Evolutionary conservation across 30 jellyfish, hydroid and myxozoan species (phyloP), one percentile per base, ranked within the genome.

Genomic region (Rhopilema esculentum): DNA sequence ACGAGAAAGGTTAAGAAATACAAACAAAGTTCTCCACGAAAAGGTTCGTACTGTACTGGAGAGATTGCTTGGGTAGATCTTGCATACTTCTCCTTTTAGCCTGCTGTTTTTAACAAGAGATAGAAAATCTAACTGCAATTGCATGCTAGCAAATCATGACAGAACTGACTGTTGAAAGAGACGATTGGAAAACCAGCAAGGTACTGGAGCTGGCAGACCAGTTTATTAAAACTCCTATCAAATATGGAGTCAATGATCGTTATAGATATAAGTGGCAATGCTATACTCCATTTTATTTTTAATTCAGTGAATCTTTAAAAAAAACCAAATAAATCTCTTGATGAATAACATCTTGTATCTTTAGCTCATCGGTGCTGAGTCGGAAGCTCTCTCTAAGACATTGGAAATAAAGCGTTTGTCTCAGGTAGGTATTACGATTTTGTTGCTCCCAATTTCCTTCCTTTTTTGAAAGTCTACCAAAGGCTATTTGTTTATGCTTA

Each of bases 291-390:
- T 40, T 40, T 12, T 40, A 2, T 12, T 40, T 2, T 12, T 2
- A 40, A 40, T 40, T 40, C 57, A 2, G 9, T 40, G 6, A 2
- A 12, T 40, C 12, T 40, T 6, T 40, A 40, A 12, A n/a, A n/a
- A n/a, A n/a, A n/a, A n/a, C n/a, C n/a, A n/a, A n/a, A n/a, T n/a
- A n/a, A n/a, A n/a, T n/a, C 57, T 40, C 57, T 6, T 12, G 12
- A 15, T 26, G 49, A 17, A 4, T 19, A 16, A 40, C 4, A 4
- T 70, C 23, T 30, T 23, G 17, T 66, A 0, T 49, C 40, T 80
- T 6, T 77, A 93, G 98, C 91, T 93, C 20, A 87, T 93, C 20
- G 66, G 88, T 21, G 90, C 96, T 4, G 98, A 93, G 83, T 82
- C 96, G 61, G 98, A 93, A 49, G 62, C 88, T 12, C 78, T 93